These are phyloP conservation scores for Hylyphantes graminicola DNA, from an alignment of 1,140 invertebrate species.

Conservation along the genomic window DNA sequence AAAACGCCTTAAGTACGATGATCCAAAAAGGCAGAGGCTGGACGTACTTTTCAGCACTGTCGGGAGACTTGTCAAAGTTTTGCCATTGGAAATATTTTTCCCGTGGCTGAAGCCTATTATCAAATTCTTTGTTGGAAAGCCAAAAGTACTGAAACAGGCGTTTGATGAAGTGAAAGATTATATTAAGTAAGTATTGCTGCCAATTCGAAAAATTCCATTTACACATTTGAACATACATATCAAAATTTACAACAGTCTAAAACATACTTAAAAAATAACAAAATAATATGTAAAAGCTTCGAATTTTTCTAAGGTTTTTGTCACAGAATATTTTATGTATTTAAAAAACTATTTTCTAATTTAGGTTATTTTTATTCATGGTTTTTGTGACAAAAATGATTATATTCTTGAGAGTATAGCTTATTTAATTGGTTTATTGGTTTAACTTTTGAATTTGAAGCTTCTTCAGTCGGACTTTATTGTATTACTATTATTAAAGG, in stretches of 20 bases:
- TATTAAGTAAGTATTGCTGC: neutral
- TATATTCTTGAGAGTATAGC: too few relatives aligned
- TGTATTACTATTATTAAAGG: constrained; percentile 32
- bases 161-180: neutral
- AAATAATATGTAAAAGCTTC: too few relatives aligned
- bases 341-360: too few relatives aligned
- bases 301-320: too few relatives aligned
- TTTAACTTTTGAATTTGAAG: too few relatives aligned
- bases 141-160: neutral
- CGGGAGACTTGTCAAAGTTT: neutral
- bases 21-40: constrained; percentile 75
- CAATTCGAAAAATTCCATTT: neutral
- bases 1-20: constrained; percentile 71
- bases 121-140: constrained; percentile 2
- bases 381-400: too few relatives aligned
- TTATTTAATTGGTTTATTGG: too few relatives aligned
- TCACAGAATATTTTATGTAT: too few relatives aligned
- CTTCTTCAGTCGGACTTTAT: too few relatives aligned
- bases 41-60: constrained; percentile 76
- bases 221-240: neutral
- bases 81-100: constrained; percentile 31
- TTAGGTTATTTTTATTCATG: too few relatives aligned
- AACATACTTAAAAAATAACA: too few relatives aligned
- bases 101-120: constrained; percentile 30
- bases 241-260: neutral